Base-by-base conservation (phyloP, 2,888 invertebrate species). In the Poecilobothrus nobilitatus region DNA sequence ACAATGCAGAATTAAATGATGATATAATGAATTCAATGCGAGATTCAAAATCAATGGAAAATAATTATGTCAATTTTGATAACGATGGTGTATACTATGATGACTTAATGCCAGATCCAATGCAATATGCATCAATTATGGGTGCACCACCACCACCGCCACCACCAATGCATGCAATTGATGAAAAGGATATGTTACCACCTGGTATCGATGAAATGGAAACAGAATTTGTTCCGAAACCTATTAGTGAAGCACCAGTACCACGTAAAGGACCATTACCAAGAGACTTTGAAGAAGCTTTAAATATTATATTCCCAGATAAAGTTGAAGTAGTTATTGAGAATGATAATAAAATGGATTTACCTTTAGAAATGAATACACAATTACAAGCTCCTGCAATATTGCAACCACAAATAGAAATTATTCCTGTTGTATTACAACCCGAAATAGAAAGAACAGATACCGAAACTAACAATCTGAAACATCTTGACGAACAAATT, bases 251-350 rank as follows among this genome's bases (percentile, higher is more conserved):
- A 33, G 83, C 80, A 12, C 81, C 82, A 27, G 74, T 81, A 8
- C 80, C 83, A 9, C 78, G 82, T 1, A 83, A 83, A 63, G 83
- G 82, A 63, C 84, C 84, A 33, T 75, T 87, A 27, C 87, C 87
- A 0, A 83, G 85, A 73, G 87, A 87, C 76, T 80, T 87, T 22
- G 85, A 86, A 73, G 86, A 86, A 73, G 87, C 87, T 1, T 77
- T 87, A 7, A 84, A 86, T 71, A 86, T 87, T 18, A 85, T 87
- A 70, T 87, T 87, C 73, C 86, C 87, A 1, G 84, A 84, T 41
- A 84, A 84, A 27, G 82, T 81, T 53, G 76, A 76, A 34, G 73
- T 76, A 18, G 27, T 27, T 27, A 27, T 5, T 27, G 74, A 75
- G 15, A 74, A 79, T 6, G 74, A 75, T 18, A 74, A 79, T 6